Evolutionary conservation across 2,888 invertebrate genomes (phyloP), one percentile per base, ranked within the genome.

Genomic region (Nomada ferruginata): DNA sequence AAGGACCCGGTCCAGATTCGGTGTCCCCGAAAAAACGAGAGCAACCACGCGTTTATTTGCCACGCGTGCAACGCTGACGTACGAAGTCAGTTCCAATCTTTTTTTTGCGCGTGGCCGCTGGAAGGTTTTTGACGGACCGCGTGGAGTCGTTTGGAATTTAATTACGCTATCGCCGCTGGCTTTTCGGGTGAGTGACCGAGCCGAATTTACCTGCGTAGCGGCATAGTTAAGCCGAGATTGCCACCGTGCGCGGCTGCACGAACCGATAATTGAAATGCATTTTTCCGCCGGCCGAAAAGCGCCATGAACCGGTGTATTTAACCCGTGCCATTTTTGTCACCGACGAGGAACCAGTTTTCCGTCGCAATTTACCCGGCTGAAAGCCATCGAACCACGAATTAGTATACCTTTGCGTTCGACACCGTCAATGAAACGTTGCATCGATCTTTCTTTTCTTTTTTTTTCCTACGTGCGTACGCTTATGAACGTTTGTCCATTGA

Each of bases 261-360:
- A 76, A 61, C 82, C 85, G 87, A 87, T 87, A 87, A 87, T 87
- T 87, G 87, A 87, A 87, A 87, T 85, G 86, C 87, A 87, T 79
- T 87, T 87, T 87, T 85, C 60, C 76, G 72, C 59, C 73, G 63
- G 69, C 63, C 57, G 84, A 59, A 63, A 79, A 75, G 65, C 80
- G 65, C 59, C 66, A 71, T 47, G 63, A 44, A 68, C 64, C 72
- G 72, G 81, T 83, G 78, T 86, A 83, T 86, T 85, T 85, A 87
- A 85, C 63, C 60, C 73, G 50, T 59, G 57, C 76, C 63, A 52
- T 68, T 83, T 83, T 74, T 66, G 60, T 63, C 63, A 65, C 59
- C 26, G 57, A 53, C 57, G 42, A 26, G 68, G 63, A 72, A 76
- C 69, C 61, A 57, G 13, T 74, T 75, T 53, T 75, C 64, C n/a